phyloP scores from a whole-genome alignment of 2,888 invertebrate genomes.

The Lathronympha strigana region DNA sequence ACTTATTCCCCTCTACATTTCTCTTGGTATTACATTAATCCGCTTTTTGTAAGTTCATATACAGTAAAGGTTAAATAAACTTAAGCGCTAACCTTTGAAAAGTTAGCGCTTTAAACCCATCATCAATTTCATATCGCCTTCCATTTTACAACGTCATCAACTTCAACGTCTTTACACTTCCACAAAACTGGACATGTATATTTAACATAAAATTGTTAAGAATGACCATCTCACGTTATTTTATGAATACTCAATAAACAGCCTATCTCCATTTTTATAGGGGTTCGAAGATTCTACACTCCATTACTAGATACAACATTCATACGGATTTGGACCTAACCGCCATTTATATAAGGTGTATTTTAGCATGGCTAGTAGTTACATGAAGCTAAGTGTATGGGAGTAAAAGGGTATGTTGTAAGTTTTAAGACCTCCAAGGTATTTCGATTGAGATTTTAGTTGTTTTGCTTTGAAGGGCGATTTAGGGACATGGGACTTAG shows the following conservation, averaged over 20 bases:
- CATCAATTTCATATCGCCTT: constrained; percentile 7
- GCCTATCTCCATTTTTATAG: constrained; percentile 41
- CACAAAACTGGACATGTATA: constrained; percentile 23
- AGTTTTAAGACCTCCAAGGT: constrained; percentile 29
- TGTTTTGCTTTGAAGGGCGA: constrained; percentile 19
- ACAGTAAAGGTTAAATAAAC: too few relatives aligned
- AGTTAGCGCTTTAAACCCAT: background rate
- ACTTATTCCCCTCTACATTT: too few relatives aligned
- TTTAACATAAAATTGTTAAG: constrained; percentile 34
- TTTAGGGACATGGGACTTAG: background rate
- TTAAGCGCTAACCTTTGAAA: too few relatives aligned
- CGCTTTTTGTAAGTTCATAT: too few relatives aligned
- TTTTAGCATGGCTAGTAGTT: background rate
- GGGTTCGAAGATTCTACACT: constrained; percentile 24
- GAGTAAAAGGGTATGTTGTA: constrained; percentile 20
- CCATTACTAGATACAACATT: background rate
- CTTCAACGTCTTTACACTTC: constrained; percentile 13
- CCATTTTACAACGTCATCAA: constrained; percentile 6
- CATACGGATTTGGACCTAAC: background rate
- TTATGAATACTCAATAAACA: constrained; percentile 37
- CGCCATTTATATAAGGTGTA: background rate
- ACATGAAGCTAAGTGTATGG: constrained; percentile 31
- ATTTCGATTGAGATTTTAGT: constrained; percentile 31
- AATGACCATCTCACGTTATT: constrained; percentile 36
- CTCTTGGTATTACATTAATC: too few relatives aligned